Conservation (phyloP, 2,797 vertebrate genomes). For the Lindbergichthys nudifrons region DNA sequence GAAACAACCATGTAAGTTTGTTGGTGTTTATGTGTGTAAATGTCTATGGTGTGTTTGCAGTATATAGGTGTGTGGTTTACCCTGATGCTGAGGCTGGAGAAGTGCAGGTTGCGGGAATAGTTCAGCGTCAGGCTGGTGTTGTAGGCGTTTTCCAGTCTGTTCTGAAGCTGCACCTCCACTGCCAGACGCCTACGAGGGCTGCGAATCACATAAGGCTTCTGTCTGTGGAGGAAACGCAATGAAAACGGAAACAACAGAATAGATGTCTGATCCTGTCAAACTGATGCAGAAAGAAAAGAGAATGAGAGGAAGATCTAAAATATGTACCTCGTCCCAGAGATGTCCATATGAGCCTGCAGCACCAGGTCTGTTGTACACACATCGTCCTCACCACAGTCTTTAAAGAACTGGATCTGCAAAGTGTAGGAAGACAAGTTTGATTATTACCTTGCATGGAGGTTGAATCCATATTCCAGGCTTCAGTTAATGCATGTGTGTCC, state of each 20-base stretch:
- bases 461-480: too few relatives aligned
- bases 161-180: conserved; percentile 89
- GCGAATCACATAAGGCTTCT: conserved; percentile 90
- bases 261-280: not conserved
- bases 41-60: not conserved
- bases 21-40: not conserved
- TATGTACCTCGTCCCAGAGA: conserved; percentile 88
- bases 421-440: not conserved
- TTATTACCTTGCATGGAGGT: too few relatives aligned
- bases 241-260: conserved; percentile 7
- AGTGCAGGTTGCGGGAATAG: conserved; percentile 92
- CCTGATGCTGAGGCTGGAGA: conserved; percentile 89
- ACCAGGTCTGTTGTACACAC: conserved; percentile 91
- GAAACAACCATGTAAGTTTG: conserved; percentile 12
- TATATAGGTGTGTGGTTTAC: conserved; percentile 61
- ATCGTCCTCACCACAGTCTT: conserved; percentile 95
- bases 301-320: not conserved
- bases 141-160: conserved; percentile 93
- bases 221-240: conserved; percentile 78
- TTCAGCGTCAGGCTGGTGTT: conserved; percentile 89
- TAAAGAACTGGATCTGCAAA: conserved; percentile 93
- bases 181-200: conserved; percentile 86
- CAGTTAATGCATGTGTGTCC: too few relatives aligned
- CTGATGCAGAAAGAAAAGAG: not conserved
- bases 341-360: conserved; percentile 89